Evolutionary conservation across 2,113 vertebrate genomes (phyloP).

Genomic region (Oenanthe melanoleuca): DNA sequence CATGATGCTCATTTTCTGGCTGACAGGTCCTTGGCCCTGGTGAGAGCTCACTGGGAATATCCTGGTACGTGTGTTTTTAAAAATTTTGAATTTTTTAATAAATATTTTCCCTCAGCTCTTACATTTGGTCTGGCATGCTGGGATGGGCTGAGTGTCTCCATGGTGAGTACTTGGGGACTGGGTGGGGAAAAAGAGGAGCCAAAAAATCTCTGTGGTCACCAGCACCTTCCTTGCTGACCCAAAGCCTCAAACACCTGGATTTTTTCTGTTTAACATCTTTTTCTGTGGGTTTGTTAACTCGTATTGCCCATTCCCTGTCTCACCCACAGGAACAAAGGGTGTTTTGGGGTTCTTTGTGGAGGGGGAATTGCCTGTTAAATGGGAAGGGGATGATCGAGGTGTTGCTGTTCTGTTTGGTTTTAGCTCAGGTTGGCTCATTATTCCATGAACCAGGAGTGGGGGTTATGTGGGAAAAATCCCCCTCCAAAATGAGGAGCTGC

Average conservation of each 20-base stretch:
- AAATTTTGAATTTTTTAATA: accelerated
- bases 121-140: accelerated
- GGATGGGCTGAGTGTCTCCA: neutral
- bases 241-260: accelerated
- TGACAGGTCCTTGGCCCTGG: accelerated
- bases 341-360: neutral
- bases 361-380: neutral
- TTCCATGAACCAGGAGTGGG: accelerated
- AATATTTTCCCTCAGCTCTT: neutral
- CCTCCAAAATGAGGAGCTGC: neutral
- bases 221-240: neutral
- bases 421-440: accelerated
- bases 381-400: neutral
- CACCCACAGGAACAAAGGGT: neutral
- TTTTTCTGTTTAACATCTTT: neutral
- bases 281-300: neutral
- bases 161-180: neutral
- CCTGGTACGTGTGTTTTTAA: neutral
- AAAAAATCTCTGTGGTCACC: neutral
- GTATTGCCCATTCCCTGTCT: neutral
- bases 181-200: neutral
- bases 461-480: neutral
- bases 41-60: neutral
- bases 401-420: neutral
- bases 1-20: accelerated